A percentile compares a stretch with the other conserved stretches of the same genome.
Conservation (phyloP, 2,888 invertebrate species). For the Tenodera sinensis region DNA sequence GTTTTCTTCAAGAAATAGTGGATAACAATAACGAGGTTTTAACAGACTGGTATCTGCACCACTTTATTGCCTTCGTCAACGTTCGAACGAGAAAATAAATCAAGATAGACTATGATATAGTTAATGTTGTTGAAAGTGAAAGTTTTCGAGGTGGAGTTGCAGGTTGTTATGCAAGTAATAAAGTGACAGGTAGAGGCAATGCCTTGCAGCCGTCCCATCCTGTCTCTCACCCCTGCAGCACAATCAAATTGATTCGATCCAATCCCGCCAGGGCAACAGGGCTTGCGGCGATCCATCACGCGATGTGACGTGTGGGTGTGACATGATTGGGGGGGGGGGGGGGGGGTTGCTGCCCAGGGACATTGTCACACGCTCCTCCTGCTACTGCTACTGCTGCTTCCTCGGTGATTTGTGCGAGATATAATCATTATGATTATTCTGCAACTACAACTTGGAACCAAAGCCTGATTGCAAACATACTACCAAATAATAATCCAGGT, state of each 20-base stretch:
- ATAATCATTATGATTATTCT: not conserved
- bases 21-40: too few relatives aligned
- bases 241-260: not conserved
- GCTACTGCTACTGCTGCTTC: not conserved
- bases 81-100: too few relatives aligned
- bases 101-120: too few relatives aligned
- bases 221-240: not conserved
- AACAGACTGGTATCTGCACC: too few relatives aligned
- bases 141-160: too few relatives aligned
- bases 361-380: not conserved
- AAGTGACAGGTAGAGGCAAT: not conserved
- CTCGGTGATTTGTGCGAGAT: not conserved
- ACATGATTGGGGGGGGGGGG: not conserved
- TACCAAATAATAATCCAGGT: not conserved
- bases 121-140: too few relatives aligned
- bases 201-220: not conserved
- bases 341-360: not conserved
- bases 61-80: too few relatives aligned
- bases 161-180: not conserved
- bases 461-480: not conserved
- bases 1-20: too few relatives aligned
- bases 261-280: not conserved
- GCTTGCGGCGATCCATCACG: conserved; percentile 5
- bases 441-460: not conserved
- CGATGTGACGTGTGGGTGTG: conserved; percentile 2